A percentile compares a stretch with the other conserved stretches of the same genome.
phyloP scores from a whole-genome alignment of 92 coral and sea anemone species.

The Diadumene lineata region DNA sequence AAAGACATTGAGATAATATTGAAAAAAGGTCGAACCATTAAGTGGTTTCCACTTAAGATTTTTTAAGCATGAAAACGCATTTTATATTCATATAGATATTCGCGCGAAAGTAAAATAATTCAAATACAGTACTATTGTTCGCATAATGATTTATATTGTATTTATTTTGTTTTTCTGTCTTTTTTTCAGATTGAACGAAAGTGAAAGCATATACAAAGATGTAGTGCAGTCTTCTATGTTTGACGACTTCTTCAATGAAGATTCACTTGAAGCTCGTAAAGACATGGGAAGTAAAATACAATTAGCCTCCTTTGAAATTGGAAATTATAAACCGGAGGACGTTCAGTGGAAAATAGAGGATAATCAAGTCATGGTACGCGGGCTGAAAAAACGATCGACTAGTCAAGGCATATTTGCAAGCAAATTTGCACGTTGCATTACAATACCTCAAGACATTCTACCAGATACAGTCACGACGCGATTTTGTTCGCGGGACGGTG shows the following conservation, averaged over 20 bases:
- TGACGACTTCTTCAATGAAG: constrained; percentile 41
- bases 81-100: too few relatives aligned
- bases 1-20: background rate
- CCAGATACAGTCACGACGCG: constrained; percentile 48
- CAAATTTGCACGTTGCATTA: constrained; percentile 48
- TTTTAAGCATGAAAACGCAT: background rate
- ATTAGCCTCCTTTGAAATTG: constrained; percentile 56
- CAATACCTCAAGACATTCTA: constrained; percentile 49
- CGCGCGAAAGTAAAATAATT: too few relatives aligned
- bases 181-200: constrained; percentile 26
- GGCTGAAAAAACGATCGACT: constrained; percentile 26
- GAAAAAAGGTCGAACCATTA: background rate
- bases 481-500: constrained; percentile 43
- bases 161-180: too few relatives aligned
- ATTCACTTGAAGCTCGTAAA: background rate
- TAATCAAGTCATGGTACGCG: constrained; percentile 41
- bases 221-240: constrained; percentile 8
- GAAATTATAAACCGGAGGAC: constrained; percentile 51
- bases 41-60: background rate
- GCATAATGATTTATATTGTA: too few relatives aligned
- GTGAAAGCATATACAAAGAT: constrained; percentile 5
- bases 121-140: background rate
- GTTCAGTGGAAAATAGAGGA: constrained; percentile 51
- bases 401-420: constrained; percentile 38
- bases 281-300: constrained; percentile 23